Evolutionary conservation across 2,888 invertebrate species (phyloP), one percentile per base, ranked within the genome.

Genomic region (Autographa pulchrina): DNA sequence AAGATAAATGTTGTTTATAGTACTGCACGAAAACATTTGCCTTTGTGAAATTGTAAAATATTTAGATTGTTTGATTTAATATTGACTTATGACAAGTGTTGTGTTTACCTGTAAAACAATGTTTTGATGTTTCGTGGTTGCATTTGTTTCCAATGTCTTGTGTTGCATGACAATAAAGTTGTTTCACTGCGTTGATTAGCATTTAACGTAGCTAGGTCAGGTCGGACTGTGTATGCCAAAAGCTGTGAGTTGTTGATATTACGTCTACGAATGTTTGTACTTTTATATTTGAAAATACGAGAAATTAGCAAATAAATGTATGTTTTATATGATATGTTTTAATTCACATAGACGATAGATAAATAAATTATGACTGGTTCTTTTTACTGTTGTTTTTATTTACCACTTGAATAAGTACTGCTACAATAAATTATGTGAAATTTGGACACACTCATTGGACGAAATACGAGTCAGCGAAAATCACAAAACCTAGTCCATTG

Each of bases 341-440:
- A 89, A 91, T 92, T 92, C 89, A 89, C 86, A 84, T 88, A 87
- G 88, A 89, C 82, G 85, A 89, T 88, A 90, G 81, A 85, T 82
- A 90, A 93, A 92, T 94, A 93, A 93, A 94, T 92, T 90, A 93
- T 92, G 90, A 92, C 88, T 90, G 90, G 90, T 91, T 92, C 79
- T 71, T 61, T 76, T 79, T 64, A 73, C 60, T 60, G 65, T 75
- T 82, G 65, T 80, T 80, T 87, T 77, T 84, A 90, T 91, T 89
- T 89, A 88, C 65, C 38, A 41, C 65, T 43, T 18, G 16, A 66
- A 60, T 65, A 67, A 69, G 65, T 35, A 77, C 48, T 48, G 61
- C 48, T 61, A 78, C 78, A 77, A 63, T 72, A 77, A 71, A 67
- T 76, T 35, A 59, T 25, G 11, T 62, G 4, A 41, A 61, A 67